phyloP scores from a whole-genome alignment of 2,797 vertebrate genomes.

The Chelmon rostratus region DNA sequence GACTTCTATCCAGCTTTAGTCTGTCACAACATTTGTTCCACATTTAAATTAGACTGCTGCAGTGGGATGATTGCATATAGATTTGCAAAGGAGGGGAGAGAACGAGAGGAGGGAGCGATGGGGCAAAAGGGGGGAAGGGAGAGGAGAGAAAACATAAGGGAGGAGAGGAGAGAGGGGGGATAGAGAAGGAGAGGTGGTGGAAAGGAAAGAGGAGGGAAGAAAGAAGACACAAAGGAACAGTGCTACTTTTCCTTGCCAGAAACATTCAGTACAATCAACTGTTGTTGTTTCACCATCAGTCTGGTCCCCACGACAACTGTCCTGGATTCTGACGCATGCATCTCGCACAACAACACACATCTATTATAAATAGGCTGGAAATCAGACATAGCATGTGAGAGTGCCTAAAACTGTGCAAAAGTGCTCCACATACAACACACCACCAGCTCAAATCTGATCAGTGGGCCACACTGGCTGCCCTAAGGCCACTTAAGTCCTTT shows the following conservation, averaged over 20 bases:
- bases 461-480: background rate
- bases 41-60: slow-evolving; percentile 81
- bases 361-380: slow-evolving; percentile 74
- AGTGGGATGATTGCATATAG: slow-evolving; percentile 77
- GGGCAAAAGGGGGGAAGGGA: slow-evolving; percentile 28
- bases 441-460: background rate
- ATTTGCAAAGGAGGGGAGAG: slow-evolving; percentile 58
- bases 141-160: background rate
- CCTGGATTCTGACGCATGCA: slow-evolving; percentile 76
- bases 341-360: slow-evolving; percentile 72
- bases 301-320: slow-evolving; percentile 82
- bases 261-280: slow-evolving; percentile 76
- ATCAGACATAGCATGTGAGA: slow-evolving; percentile 53
- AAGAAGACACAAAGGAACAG: slow-evolving; percentile 77
- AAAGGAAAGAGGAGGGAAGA: slow-evolving; percentile 36
- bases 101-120: slow-evolving; percentile 30
- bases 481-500: no score
- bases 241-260: slow-evolving; percentile 79
- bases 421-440: background rate
- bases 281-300: slow-evolving; percentile 78
- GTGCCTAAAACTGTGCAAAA: slow-evolving; percentile 38
- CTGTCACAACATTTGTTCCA: slow-evolving; percentile 83
- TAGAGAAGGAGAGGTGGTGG: slow-evolving; percentile 27
- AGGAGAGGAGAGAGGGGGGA: background rate
- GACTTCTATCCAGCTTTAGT: slow-evolving; percentile 81